Percentiles rank a stretch among this genome's conserved stretches.
phyloP scores from a whole-genome alignment of 2,113 vertebrate genomes.

The Austrofundulus limnaeus region DNA sequence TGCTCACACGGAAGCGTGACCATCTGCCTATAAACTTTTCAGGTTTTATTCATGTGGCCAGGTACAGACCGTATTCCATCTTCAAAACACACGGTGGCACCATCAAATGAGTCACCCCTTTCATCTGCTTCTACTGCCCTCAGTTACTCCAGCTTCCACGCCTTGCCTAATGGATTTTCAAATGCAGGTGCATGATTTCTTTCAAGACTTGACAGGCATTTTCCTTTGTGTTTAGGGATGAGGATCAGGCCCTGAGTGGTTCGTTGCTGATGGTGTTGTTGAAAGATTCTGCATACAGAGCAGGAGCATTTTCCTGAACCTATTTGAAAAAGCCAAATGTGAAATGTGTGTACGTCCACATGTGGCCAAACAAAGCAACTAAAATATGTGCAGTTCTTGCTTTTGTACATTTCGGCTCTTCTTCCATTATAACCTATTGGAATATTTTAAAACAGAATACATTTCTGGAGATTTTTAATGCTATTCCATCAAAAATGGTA shows the following conservation, averaged over 20 bases:
- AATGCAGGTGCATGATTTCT: constrained; percentile 74
- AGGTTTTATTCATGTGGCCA: constrained; percentile 43
- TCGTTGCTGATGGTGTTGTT: constrained; percentile 57
- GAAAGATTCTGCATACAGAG: constrained; percentile 66
- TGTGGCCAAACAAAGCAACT: constrained; percentile 44
- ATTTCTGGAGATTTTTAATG: too few species aligned
- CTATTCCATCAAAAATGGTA: too few species aligned
- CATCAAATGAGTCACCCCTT: constrained; percentile 66
- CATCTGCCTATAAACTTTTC: constrained; percentile 50
- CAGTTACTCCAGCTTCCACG: constrained; percentile 59
- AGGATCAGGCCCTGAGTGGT: constrained; percentile 71
- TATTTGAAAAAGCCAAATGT: constrained; percentile 65
- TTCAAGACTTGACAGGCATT: constrained; percentile 73
- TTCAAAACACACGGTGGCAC: constrained; percentile 59
- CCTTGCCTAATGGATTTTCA: constrained; percentile 77
- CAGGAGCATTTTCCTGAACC: constrained; percentile 63
- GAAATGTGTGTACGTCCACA: constrained; percentile 47
- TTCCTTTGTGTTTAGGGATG: constrained; percentile 70
- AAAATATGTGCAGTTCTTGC: constrained; percentile 23
- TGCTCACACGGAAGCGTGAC: constrained; percentile 37
- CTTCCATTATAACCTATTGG: constrained; percentile 2
- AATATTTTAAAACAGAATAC: too few species aligned
- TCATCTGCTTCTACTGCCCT: constrained; percentile 67
- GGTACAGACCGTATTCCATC: constrained; percentile 56
- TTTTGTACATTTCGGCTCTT: constrained; percentile 4